Evolutionary conservation across 2,113 vertebrate genomes (phyloP), one percentile per base, ranked within the genome.

Genomic region (Centropristis striata): DNA sequence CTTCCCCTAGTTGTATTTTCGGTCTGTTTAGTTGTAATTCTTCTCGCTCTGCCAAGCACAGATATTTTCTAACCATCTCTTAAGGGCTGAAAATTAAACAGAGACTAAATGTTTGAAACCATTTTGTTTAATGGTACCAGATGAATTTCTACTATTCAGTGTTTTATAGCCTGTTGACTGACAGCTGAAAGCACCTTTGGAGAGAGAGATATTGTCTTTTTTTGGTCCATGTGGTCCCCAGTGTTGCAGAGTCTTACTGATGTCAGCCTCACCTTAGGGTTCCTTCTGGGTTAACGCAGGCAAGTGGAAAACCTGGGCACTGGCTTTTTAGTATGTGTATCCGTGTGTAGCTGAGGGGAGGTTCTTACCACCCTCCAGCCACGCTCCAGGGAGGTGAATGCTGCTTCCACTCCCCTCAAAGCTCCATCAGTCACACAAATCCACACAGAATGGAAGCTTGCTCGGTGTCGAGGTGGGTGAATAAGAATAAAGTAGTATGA

Each of bases 371-470:
- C 55, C 79, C 84, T 73, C 64, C 25, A 80, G 70, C 57, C 58
- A 70, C 15, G 36, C 85, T 84, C 59, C 69, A 65, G 69, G 78
- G 72, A 83, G 53, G 70, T 68, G 72, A 78, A 44, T 20, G 47
- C 39, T 79, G 70, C 58, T 74, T 63, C 60, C 61, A 68, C 71
- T 77, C 54, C 39, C 41, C 75, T 77, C 61, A 82, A 76, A 78
- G 78, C 58, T 60, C 68, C 68, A 73, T 86, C 80, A 69, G 59
- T 81, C 71, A 71, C 75, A 42, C 42, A 77, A 25, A 55, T 73
- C 72, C 57, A 78, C 71, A 68, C 51, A 64, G 75, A 81, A 54
- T 16, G n/a, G 58, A 73, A 46, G 55, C 16, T 75, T 55, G 25
- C 68, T 68, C 25, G 1, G 27, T 68, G 58, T 55, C 18, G 65